Base-by-base conservation (phyloP, 2,888 invertebrate species). In the Cerceris rybyensis region DNA sequence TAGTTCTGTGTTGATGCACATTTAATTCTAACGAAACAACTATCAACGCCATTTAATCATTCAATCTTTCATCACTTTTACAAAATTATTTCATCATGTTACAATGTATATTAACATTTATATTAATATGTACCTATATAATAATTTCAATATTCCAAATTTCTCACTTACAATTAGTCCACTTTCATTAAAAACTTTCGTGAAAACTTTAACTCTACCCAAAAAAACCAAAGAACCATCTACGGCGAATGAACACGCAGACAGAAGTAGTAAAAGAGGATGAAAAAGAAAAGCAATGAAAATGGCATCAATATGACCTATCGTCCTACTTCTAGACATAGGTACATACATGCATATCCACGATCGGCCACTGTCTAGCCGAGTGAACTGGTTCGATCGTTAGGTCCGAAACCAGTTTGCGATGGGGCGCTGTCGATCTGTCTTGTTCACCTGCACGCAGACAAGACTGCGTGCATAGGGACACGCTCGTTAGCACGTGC, bases 351-450 rank as follows among this genome's bases (percentile, higher is more conserved):
- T 28, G 28, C 4, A 28, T 28, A 4, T 74, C 69, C 70, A 70
- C 57, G 73, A 81, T 75, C 75, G 54, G 8, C 14, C 67, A 59
- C 78, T 66, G 77, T 79, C 78, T 82, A 78, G 85, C 74, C 78
- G 55, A 54, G 67, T 70, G 72, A 83, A 85, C 86, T 85, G 85
- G 85, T 86, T 78, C 85, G 83, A 85, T 82, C 78, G 68, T 68
- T 70, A 70, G 81, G 71, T 80, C 71, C 54, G 71, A 75, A 86
- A 85, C 86, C 86, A 86, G 86, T 86, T 85, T 70, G 52, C 78
- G 61, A 83, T 68, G 75, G 68, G 60, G 58, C 57, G 8, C 54
- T 39, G 70, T 60, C 72, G 71, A 75, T 85, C 75, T 73, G 75
- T 80, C 81, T 85, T 79, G 79, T 70, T 85, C 76, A 78, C 64